Base-by-base conservation (phyloP, 2,113 vertebrate species). In the Lophura nycthemera region DNA sequence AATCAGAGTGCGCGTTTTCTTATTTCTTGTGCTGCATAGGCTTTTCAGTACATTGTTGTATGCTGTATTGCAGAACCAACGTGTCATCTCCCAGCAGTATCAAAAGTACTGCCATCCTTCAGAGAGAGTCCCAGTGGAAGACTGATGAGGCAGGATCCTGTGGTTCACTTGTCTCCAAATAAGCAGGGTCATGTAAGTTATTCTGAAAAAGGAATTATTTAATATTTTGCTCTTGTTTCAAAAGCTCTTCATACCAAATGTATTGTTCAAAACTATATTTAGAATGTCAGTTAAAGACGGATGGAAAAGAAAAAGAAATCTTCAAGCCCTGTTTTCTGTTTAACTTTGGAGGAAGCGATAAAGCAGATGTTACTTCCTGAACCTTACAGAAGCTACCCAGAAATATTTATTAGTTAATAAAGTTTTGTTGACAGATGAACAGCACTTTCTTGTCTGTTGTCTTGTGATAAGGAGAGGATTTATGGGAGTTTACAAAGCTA, bases 41-140 rank as follows among this genome's bases (percentile, higher is more conserved):
- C 60, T 90, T 38, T 56, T 89, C 27, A 82, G 78, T 69, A 15
- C 38, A 13, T 95, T 42, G 9, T 54, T 95, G 73, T 96, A 40
- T 97, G 91, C 93, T 98, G 79, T 98, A 43, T 98, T 98, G 86
- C 97, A 99, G 98, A 99, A 85, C 98, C 98, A 43, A 98, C 98
- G 0, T 98, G 98, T 90, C 98, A 98, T 83, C 97, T 98, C 81
- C 98, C 98, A 78, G 98, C 98, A n/a, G 97, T 98, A 52, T 98
- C 98, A 6, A 99, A 99, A 92, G 98, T 99, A 8, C 97, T 99
- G 92, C 98, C 98, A 2, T 97, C 98, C 86, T 99, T 99, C 97
- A 94, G 98, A 95, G 98, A 98, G 88, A 98, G 98, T 92, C 99
- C 99, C 11, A 98, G 98, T 34, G 99, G 98, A 89, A 98, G 98